These are phyloP conservation scores for Spheniscus humboldti DNA, from an alignment of 2,797 vertebrate species.

Conservation along the genomic window DNA sequence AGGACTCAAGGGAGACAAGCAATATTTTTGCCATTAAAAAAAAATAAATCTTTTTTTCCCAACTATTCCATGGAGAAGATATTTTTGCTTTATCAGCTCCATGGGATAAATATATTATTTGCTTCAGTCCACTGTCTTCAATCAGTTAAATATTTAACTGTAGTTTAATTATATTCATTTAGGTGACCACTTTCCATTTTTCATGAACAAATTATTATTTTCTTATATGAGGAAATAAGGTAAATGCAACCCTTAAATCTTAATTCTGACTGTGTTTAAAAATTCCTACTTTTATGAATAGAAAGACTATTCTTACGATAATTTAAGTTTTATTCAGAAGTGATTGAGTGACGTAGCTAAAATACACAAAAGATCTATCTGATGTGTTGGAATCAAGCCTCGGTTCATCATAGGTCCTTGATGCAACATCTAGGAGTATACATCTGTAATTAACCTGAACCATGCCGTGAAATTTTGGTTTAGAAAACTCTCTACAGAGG, in stretches of 20 bases:
- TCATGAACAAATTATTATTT: neutral
- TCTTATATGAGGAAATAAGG: neutral
- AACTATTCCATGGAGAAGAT: neutral
- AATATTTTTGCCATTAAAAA: neutral
- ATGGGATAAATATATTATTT: neutral
- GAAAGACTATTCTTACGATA: neutral
- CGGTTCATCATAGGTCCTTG: neutral
- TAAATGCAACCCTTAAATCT: neutral
- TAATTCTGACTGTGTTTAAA: neutral
- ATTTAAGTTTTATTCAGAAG: neutral
- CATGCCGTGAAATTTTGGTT: neutral
- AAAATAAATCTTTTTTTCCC: neutral
- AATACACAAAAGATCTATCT: neutral
- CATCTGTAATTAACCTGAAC: neutral
- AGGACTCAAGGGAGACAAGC: neutral
- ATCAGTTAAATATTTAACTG: neutral
- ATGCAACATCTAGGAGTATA: neutral
- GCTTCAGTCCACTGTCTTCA: neutral
- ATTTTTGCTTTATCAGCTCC: neutral
- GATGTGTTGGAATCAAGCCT: neutral
- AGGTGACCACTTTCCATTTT: neutral
- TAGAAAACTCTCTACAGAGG: neutral
- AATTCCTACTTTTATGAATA: neutral
- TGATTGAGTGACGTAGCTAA: neutral
- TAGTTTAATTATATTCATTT: neutral